Percentiles rank a stretch among this genome's conserved stretches.
phyloP scores from a whole-genome alignment of 2,888 invertebrate genomes.

The Metopia argyrocephala region DNA sequence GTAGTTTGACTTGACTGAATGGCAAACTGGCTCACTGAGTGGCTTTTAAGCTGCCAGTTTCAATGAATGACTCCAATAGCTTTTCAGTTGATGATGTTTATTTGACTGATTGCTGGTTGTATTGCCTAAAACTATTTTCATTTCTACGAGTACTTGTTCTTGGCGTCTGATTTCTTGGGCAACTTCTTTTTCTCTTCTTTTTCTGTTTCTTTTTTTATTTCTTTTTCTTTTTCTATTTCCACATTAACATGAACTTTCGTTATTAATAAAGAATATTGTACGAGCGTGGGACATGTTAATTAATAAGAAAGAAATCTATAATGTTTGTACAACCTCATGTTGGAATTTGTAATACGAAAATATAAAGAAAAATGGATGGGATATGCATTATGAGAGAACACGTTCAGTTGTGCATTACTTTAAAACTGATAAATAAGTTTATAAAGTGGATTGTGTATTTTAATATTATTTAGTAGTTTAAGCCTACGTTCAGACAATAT shows the following conservation, averaged over 20 bases:
- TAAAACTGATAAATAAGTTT: neutral
- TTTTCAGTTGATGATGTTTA: conserved; percentile 20
- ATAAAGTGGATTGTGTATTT: neutral
- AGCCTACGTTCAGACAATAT: too few relatives aligned
- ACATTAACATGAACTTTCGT: conserved; percentile 41
- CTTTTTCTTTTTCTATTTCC: conserved; percentile 36
- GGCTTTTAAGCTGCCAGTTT: neutral
- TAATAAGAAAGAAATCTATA: conserved; percentile 49
- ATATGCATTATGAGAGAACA: too few relatives aligned
- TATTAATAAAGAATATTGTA: conserved; percentile 47
- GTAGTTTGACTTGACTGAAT: conserved; percentile 31
- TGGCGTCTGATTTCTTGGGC: conserved; percentile 6
- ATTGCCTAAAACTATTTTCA: conserved; percentile 36
- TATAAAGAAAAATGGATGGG: neutral
- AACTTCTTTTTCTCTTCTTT: conserved; percentile 3
- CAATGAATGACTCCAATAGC: neutral
- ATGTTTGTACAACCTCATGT: neutral
- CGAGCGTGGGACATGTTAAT: conserved; percentile 64
- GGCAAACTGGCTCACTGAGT: conserved; percentile 4
- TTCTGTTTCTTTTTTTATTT: conserved; percentile 29
- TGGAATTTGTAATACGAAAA: neutral
- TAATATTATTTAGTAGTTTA: too few relatives aligned
- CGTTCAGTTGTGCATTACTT: too few relatives aligned
- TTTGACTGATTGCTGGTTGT: conserved; percentile 51
- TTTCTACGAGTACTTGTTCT: neutral